These are phyloP conservation scores for Ceramica pisi DNA, from an alignment of 2,888 invertebrate genomes.

Conservation along the genomic window DNA sequence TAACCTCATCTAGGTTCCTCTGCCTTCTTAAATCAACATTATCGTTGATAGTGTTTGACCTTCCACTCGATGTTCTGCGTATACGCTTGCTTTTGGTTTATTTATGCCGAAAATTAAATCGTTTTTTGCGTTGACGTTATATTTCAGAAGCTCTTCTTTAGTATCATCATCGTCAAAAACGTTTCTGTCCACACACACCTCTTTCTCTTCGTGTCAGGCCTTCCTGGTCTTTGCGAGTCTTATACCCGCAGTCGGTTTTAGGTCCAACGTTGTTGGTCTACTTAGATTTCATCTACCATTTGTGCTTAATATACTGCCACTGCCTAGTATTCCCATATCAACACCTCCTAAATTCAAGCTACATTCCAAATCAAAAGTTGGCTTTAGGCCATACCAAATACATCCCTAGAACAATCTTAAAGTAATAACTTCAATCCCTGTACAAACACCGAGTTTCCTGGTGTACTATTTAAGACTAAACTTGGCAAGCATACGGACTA, in stretches of 20 bases:
- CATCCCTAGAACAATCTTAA: constrained; percentile 30
- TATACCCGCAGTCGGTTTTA: not conserved
- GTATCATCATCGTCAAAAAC: no score
- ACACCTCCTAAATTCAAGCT: constrained; percentile 15
- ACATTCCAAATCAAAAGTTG: constrained; percentile 36
- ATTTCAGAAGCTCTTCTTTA: no score
- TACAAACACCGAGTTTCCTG: constrained; percentile 50
- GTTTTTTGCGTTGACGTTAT: no score
- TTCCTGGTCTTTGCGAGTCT: not conserved
- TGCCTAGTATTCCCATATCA: constrained; percentile 4
- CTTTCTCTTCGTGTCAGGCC: no score
- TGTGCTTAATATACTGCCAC: not conserved
- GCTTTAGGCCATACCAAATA: constrained; percentile 38
- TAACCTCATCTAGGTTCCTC: no score
- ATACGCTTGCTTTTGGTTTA: no score
- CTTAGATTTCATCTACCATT: not conserved
- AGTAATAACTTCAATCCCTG: constrained; percentile 24
- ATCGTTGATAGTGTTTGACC: not conserved
- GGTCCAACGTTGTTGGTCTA: not conserved
- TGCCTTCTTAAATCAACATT: not conserved
- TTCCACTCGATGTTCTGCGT: not conserved
- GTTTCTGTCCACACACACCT: no score
- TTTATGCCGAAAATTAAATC: no score
- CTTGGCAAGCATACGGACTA: constrained; percentile 45
- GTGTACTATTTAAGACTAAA: constrained; percentile 52